phyloP scores from a whole-genome alignment of 2,888 invertebrate species.

The Spialia ferax region DNA sequence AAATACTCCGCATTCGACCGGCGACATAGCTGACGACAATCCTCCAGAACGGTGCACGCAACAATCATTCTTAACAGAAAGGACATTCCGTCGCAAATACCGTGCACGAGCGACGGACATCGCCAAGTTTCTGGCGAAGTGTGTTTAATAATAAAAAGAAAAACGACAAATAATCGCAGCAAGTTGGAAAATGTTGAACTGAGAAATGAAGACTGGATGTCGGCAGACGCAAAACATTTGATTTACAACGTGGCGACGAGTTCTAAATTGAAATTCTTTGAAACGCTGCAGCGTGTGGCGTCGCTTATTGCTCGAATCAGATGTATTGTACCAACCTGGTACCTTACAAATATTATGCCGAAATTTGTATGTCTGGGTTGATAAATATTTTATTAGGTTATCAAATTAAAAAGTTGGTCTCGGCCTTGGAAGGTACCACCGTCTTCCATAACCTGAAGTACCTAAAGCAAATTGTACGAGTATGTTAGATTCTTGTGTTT shows the following conservation, averaged over 20 bases:
- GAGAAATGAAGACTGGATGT: constrained; percentile 37
- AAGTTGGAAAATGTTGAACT: constrained; percentile 38
- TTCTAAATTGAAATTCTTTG: constrained; percentile 61
- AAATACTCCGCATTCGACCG: constrained; percentile 45
- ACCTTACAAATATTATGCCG: not conserved
- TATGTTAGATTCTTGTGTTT: too few species aligned
- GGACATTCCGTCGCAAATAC: constrained; percentile 18
- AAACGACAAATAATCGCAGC: constrained; percentile 39
- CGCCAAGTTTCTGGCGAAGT: constrained; percentile 36
- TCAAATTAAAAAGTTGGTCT: too few species aligned
- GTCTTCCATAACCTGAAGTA: too few species aligned
- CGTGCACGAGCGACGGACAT: not conserved
- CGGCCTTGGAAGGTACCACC: too few species aligned
- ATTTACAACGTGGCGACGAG: constrained; percentile 54
- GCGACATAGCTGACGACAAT: constrained; percentile 23
- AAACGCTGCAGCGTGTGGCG: constrained; percentile 46
- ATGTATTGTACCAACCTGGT: not conserved
- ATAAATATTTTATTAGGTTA: too few species aligned
- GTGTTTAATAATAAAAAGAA: constrained; percentile 36
- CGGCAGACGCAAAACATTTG: constrained; percentile 45
- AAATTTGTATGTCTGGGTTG: too few species aligned
- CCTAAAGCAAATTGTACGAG: too few species aligned
- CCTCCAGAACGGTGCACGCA: constrained; percentile 16
- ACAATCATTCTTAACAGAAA: constrained; percentile 29
- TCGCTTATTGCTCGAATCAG: constrained; percentile 22